A percentile compares a stretch with the other conserved stretches of the same genome.
Evolutionary conservation across 2,888 invertebrate genomes (phyloP).

Genomic region (Melieria omissa): DNA sequence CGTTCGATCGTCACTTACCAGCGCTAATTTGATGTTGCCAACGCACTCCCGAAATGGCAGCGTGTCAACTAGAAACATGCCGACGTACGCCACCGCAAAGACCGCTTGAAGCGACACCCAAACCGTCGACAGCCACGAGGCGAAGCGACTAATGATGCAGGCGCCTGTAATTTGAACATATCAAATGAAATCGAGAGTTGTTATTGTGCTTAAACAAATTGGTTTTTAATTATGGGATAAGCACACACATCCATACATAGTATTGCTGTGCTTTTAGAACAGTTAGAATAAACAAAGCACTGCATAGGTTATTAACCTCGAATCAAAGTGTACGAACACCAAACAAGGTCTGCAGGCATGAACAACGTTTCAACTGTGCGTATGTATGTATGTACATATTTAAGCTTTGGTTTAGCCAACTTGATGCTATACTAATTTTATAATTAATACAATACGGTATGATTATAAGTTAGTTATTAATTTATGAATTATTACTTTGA

Average conservation of each 20-base stretch:
- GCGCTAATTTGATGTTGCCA: conserved; percentile 57
- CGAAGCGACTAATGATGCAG: conserved; percentile 64
- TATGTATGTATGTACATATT: too few species aligned
- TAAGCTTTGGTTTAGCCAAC: too few species aligned
- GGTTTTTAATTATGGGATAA: too few species aligned
- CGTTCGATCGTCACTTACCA: conserved; percentile 49
- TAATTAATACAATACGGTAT: too few species aligned
- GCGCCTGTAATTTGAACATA: conserved; percentile 55
- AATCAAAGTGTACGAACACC: background rate
- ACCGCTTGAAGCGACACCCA: conserved; percentile 66
- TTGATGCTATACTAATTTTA: too few species aligned
- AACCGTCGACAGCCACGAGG: conserved; percentile 65
- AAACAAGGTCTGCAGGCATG: too few species aligned
- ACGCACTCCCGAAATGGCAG: conserved; percentile 65
- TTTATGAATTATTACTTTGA: too few species aligned
- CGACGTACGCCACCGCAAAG: conserved; percentile 63
- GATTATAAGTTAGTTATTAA: too few species aligned
- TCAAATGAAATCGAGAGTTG: background rate
- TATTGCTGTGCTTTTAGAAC: too few species aligned
- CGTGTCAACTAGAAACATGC: conserved; percentile 62
- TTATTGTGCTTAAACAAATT: too few species aligned
- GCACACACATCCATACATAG: background rate
- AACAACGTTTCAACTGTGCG: too few species aligned
- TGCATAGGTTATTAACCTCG: background rate
- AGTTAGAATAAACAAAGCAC: background rate